phyloP scores from a whole-genome alignment of 2,888 invertebrate species.

The Chirona hameri region DNA sequence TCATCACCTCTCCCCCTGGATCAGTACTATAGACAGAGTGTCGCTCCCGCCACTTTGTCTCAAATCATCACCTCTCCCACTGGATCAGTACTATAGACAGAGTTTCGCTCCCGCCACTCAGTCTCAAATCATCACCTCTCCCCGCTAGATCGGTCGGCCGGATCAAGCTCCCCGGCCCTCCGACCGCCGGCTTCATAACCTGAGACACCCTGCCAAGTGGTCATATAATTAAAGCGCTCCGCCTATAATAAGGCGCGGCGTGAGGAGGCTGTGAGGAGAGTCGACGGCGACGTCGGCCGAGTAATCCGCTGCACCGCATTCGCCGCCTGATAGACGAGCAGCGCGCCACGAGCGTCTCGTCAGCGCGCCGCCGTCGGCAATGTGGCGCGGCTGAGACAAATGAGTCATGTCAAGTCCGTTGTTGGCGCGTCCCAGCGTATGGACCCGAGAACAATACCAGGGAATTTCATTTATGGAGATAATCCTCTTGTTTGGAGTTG shows the following conservation, averaged over 20 bases:
- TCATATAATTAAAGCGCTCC: slow-evolving; percentile 24
- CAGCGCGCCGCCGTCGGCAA: neutral
- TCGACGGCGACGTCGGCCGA: neutral
- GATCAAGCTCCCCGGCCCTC: no score
- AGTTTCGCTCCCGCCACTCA: no score
- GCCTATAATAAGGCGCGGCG: neutral
- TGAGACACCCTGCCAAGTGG: slow-evolving; percentile 1
- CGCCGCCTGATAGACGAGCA: slow-evolving; percentile 4
- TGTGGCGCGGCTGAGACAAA: neutral
- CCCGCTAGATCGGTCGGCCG: no score
- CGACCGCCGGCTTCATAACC: neutral
- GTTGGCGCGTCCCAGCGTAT: neutral
- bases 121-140: no score
- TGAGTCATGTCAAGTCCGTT: neutral
- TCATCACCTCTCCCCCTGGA: no score
- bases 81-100: no score
- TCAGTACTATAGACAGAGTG: no score
- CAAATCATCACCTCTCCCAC: no score
- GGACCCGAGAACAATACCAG: neutral
- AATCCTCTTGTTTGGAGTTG: slow-evolving; percentile 4
- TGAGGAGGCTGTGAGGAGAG: neutral
- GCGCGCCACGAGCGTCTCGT: neutral
- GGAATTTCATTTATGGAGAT: slow-evolving; percentile 1
- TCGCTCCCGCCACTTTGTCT: no score
- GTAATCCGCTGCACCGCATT: neutral